Evolutionary conservation across 2,797 vertebrate genomes (phyloP).

Genomic region (Calcarius lapponicus): DNA sequence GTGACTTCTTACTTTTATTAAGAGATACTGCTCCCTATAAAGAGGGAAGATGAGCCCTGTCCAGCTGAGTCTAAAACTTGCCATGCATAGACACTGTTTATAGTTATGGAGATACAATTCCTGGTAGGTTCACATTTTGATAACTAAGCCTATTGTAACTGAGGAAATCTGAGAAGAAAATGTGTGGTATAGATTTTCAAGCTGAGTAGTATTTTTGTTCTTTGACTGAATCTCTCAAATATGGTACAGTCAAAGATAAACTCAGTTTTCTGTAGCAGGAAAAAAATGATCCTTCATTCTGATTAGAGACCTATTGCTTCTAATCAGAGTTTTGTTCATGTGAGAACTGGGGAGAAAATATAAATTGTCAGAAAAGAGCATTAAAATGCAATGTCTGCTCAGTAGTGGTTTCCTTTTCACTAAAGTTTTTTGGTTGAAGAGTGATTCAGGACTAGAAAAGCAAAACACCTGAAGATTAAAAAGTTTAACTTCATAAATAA

Average conservation of each 20-base stretch:
- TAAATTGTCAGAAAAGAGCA: neutral
- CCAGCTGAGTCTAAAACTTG: neutral
- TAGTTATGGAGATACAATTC: neutral
- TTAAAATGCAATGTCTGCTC: neutral
- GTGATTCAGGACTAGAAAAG: neutral
- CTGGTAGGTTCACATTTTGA: neutral
- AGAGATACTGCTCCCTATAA: neutral
- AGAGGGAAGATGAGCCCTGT: neutral
- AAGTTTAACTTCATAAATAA: neutral
- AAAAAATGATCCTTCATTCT: neutral
- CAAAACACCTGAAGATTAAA: neutral
- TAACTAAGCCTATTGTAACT: neutral
- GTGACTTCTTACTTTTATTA: neutral
- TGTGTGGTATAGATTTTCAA: neutral
- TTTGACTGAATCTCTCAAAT: neutral
- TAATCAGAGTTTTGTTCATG: neutral
- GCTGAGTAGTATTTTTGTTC: neutral
- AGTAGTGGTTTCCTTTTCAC: neutral
- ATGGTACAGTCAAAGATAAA: neutral
- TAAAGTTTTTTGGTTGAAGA: neutral
- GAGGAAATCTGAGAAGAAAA: neutral
- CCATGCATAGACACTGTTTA: neutral
- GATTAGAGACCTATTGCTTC: neutral
- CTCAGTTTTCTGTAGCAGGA: neutral
- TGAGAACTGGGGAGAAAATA: neutral